Evolutionary conservation across 2,888 invertebrate species (phyloP).

Genomic region (Diarsia mendica): DNA sequence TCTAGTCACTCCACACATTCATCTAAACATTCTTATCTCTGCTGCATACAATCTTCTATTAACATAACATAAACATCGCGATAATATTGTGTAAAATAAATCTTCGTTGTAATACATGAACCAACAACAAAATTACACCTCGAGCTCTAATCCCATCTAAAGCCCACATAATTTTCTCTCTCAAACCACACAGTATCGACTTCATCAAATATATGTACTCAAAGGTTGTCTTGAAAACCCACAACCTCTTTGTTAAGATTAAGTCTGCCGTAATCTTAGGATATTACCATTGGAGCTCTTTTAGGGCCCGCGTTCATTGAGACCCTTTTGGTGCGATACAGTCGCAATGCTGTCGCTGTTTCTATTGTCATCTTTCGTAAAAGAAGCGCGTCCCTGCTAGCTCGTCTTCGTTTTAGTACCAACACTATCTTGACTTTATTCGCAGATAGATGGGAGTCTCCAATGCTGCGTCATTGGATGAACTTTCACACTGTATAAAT

Average conservation of each 20-base stretch:
- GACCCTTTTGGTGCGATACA: background rate
- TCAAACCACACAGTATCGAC: constrained; percentile 15
- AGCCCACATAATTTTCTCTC: constrained; percentile 29
- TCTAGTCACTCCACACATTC: no score
- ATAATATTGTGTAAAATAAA: background rate
- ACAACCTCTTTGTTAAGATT: constrained; percentile 56
- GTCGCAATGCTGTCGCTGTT: background rate
- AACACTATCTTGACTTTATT: no score
- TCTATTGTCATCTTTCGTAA: no score
- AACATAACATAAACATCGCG: background rate
- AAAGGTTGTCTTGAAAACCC: constrained; percentile 45
- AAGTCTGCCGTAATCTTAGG: constrained; percentile 53
- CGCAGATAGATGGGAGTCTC: no score
- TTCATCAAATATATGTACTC: constrained; percentile 50
- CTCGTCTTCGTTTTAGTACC: no score
- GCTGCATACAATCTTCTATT: no score
- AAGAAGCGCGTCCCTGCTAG: no score
- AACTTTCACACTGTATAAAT: no score
- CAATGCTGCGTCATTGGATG: no score
- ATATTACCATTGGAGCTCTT: constrained; percentile 54
- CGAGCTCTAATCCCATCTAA: background rate
- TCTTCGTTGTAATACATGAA: background rate
- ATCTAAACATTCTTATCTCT: no score
- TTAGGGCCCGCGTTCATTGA: background rate
- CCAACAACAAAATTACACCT: background rate